Conservation (phyloP, 2,113 vertebrate species). For the Limanda limanda region DNA sequence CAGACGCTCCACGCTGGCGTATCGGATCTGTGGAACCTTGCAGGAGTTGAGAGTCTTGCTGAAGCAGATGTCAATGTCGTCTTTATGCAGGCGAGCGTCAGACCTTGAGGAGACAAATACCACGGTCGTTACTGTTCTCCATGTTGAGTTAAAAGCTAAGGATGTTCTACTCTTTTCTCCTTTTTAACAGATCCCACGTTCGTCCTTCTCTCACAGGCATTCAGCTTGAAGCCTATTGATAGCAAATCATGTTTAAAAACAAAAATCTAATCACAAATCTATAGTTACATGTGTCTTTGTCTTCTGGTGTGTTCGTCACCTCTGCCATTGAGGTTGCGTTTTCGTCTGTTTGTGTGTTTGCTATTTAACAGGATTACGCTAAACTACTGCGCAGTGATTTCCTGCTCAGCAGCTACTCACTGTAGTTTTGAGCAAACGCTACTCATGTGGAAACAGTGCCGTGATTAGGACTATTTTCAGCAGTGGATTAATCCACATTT, state of each 20-base stretch:
- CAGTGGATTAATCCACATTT: background rate
- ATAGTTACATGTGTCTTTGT: no score
- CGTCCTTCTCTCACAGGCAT: no score
- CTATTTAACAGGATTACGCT: no score
- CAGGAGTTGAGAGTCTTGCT: constrained; percentile 98
- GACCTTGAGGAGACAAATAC: constrained; percentile 80
- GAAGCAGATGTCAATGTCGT: constrained; percentile 96
- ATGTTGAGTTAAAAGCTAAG: background rate
- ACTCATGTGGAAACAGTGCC: background rate
- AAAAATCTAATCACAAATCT: no score
- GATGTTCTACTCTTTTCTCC: background rate
- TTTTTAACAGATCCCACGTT: background rate
- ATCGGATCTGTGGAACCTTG: constrained; percentile 97
- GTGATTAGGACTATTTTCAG: background rate
- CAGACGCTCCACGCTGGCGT: constrained; percentile 93
- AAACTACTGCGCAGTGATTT: background rate
- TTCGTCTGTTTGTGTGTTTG: no score
- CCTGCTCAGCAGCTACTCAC: background rate
- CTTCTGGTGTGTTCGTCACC: no score
- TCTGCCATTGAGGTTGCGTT: no score
- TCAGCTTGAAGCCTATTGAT: no score
- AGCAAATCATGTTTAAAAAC: no score
- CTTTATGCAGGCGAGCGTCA: constrained; percentile 91
- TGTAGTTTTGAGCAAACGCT: background rate
- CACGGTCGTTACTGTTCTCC: background rate